Evolutionary conservation across 2,888 invertebrate genomes (phyloP), one percentile per base, ranked within the genome.

Genomic region (Atethmia centrago): DNA sequence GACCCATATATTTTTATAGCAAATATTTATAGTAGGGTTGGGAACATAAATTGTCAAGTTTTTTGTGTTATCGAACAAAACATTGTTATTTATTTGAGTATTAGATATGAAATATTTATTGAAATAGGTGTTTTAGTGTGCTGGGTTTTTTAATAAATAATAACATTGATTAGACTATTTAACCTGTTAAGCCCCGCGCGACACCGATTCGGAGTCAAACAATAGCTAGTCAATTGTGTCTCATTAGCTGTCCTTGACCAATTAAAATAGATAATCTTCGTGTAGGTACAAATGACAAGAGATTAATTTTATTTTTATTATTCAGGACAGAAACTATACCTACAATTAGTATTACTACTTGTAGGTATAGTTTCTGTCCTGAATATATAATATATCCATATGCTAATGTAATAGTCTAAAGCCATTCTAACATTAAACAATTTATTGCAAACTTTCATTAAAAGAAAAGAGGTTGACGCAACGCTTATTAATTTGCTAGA

Each of bases 11-110:
- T 59, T 71, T 72, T 72, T 77, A 73, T 66, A 53, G 28, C 47
- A 69, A 77, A 82, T 73, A 82, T 81, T 82, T 71, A 71, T 83
- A 12, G 64, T 56, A 42, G 64, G 25, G 21, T 58, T 68, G 21
- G 28, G n/a, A 71, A 42, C 71, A 71, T 79, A 74, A 68, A 81
- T 74, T 74, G 31, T 47, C 40, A 62, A 3, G 59, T 53, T 51
- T 77, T 53, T 28, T 66, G n/a, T 69, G 47, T 58, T 81, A 14
- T 49, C 42, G 16, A 36, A 47, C 40, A 77, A 56, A 62, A 71
- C 21, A 68, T 47, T 47, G 7, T 14, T 21, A 56, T 75, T 45
- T 51, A 16, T 72, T 53, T 42, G n/a, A 25, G 53, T 77, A 21
- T 74, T 40, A 45, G 19, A 19, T 36, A 28, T n/a, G 28, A 2